Evolutionary conservation across 2,888 invertebrate species (phyloP).

Genomic region (Mayetiola destructor): DNA sequence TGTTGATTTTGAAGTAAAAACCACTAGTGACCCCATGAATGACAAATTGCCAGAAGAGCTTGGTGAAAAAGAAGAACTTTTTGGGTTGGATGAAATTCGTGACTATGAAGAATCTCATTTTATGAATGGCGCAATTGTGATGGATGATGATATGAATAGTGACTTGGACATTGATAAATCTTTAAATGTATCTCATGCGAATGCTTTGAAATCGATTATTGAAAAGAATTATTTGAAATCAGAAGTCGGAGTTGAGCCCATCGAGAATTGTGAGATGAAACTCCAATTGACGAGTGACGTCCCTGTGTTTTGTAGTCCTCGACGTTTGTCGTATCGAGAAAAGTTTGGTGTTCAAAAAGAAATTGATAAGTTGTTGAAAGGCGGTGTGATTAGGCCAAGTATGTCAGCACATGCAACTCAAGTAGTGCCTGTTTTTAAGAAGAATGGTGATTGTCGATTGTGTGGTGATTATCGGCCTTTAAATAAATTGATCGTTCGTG

Average conservation of each 20-base stretch:
- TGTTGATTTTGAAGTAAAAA: too few species aligned
- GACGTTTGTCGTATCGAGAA: constrained; percentile 16
- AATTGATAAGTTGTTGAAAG: constrained; percentile 16
- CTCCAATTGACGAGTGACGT: not conserved
- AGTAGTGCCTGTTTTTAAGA: constrained; percentile 22
- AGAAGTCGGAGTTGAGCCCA: not conserved
- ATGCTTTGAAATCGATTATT: not conserved
- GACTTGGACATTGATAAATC: not conserved
- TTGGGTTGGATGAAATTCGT: not conserved
- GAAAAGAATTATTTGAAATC: not conserved
- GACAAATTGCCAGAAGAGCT: not conserved
- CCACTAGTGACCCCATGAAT: not conserved
- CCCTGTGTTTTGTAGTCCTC: not conserved
- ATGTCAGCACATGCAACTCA: constrained; percentile 23
- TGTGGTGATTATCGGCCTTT: constrained; percentile 21
- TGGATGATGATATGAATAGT: not conserved
- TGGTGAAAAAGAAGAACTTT: not conserved
- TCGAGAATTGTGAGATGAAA: not conserved
- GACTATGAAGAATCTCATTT: not conserved
- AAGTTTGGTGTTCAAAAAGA: constrained; percentile 13
- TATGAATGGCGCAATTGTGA: not conserved
- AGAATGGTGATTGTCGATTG: constrained; percentile 20
- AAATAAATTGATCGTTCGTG: constrained; percentile 20
- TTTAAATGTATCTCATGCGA: not conserved
- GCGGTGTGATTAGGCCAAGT: constrained; percentile 18